Conservation (phyloP, 1,140 invertebrate genomes). For the Drosophila kikkawai region DNA sequence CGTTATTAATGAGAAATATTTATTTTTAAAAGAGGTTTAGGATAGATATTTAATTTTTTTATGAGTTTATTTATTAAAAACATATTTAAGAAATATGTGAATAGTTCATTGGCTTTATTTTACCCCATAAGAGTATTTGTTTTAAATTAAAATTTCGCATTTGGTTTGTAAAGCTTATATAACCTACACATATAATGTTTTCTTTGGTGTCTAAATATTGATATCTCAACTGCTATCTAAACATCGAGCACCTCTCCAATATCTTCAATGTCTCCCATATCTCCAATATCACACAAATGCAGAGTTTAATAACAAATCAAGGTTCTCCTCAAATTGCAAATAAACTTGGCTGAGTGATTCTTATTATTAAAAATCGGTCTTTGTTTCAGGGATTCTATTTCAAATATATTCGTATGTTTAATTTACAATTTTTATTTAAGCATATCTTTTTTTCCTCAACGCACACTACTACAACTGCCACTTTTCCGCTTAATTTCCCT, state of each 20-base stretch:
- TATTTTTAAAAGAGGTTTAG: too few species aligned
- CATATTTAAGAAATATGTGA: neutral
- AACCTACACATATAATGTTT: neutral
- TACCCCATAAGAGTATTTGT: neutral
- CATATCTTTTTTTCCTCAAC: neutral
- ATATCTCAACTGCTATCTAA: neutral
- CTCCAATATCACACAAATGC: neutral
- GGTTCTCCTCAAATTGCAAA: slow-evolving; percentile 3
- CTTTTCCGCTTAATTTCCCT: too few species aligned
- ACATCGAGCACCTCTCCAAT: slow-evolving; percentile 2
- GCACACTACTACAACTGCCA: neutral
- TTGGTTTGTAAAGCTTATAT: neutral
- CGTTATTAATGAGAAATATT: too few species aligned
- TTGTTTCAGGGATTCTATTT: neutral
- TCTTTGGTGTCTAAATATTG: neutral
- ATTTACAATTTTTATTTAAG: neutral
- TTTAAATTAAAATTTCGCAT: neutral
- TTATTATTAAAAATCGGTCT: neutral
- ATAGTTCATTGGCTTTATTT: neutral
- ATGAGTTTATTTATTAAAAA: neutral
- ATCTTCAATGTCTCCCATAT: neutral
- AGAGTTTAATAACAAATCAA: slow-evolving; percentile 7
- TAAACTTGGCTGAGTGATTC: neutral
- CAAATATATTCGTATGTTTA: neutral
- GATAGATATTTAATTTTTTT: neutral